Base-by-base conservation (phyloP, 2,797 vertebrate species). In the Cichlasoma orientale region DNA sequence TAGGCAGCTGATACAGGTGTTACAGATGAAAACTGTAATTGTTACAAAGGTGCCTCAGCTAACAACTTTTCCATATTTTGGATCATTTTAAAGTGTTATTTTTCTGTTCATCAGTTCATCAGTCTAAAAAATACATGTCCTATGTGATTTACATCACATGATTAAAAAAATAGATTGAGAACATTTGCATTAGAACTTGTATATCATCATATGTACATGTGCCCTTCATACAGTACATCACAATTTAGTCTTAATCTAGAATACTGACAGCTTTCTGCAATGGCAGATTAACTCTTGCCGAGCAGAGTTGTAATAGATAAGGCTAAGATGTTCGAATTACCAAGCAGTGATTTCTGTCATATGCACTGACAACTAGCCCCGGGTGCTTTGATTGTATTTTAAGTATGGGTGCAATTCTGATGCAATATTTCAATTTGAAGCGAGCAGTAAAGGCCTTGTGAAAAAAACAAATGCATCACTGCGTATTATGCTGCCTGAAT, bases 391-490 rank as follows among this genome's bases (percentile, higher is more conserved):
- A 87, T 83, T 82, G 70, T 79, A 88, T 85, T 90, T 80, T 77
- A 85, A 88, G 79, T 70, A 36, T 1, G 3, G 83, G 72, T 83
- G 82, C 89, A 90, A 89, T 92, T 79, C 77, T 92, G 82, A 90
- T 75, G 90, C 88, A 93, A 92, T 82, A 85, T 88, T 90, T 88
- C 85, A 79, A 90, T 74, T 90, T 81, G 79, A 79, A 53, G 55
- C 31, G 44, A 58, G 58, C 75, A 70, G 81, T 91, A 85, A 81
- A 89, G 84, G 66, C 73, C 78, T 85, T 70, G 86, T 89, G 71
- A 89, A 91, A 85, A 89, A 91, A 85, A 78, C 53, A 18, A 47
- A 86, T 68, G 36, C 72, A 59, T 82, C 77, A 50, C 55, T 80
- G 77, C 82, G 77, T 66, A 74, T 75, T 72, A 58, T 12, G 69